Evolutionary conservation across 2,888 invertebrate species (phyloP), one percentile per base, ranked within the genome.

Genomic region (Acleris laterana): DNA sequence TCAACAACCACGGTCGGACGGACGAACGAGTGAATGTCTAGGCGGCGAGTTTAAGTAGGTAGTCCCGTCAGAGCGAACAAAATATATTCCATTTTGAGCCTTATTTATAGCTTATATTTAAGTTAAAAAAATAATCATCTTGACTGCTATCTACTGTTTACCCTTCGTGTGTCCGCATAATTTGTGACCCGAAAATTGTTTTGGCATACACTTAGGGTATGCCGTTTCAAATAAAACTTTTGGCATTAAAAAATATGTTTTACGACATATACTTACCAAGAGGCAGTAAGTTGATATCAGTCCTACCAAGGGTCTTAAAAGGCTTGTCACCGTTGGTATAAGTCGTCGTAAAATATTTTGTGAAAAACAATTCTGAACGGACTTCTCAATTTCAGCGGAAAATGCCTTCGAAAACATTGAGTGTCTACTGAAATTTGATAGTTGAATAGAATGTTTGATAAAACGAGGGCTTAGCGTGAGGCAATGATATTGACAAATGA

Each of bases 211-310:
- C 13, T 11, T 38, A 11, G 3, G 38, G 3, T 7, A 5, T 46
- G 5, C 17, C 17, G 16, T n/a, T 46, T n/a, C 46, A n/a, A 46
- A 6, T n/a, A n/a, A n/a, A 25, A 46, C 46, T 57, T 44, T 22
- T 9, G 49, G 60, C 17, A 46, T 60, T 50, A 49, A 60, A 65
- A 60, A 61, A 56, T 61, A 55, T 60, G 32, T 28, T 60, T 60
- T 59, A 60, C 55, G 42, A 55, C 59, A 56, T 46, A 28, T 53
- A 55, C 32, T 6, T 25, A 50, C 32, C 28, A 32, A 48, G 48
- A 32, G 25, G 2, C 44, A 13, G 62, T 62, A 62, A 66, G 19
- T 25, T 17, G 55, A 65, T 51, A 57, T 56, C 25, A n/a, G 49
- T n/a, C 28, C n/a, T 50, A 60, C 17, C 6, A 16, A 28, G 20